Conservation (phyloP, 2,888 invertebrate genomes). For the Pachymerium ferrugineum region DNA sequence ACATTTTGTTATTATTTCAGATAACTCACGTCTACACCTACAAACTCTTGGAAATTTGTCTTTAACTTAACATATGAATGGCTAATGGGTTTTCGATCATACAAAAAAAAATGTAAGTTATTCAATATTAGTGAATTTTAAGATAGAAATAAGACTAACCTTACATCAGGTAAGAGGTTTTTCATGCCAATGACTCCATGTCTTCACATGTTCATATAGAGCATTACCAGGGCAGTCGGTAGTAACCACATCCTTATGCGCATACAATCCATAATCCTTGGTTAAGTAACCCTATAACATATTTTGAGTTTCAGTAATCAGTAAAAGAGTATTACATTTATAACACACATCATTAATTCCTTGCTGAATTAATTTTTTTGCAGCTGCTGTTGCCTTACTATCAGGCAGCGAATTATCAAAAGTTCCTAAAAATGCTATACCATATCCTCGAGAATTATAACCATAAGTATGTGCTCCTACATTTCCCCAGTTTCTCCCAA, state of each 20-base stretch:
- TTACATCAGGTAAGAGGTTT: too few species aligned
- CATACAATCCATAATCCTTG: not conserved
- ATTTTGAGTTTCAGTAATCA: too few species aligned
- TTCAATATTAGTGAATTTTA: too few species aligned
- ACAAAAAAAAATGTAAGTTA: too few species aligned
- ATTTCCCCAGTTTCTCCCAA: conserved; percentile 44
- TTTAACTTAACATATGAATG: too few species aligned
- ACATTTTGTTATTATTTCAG: too few species aligned
- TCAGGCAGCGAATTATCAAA: conserved; percentile 41
- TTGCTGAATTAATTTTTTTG: conserved; percentile 40
- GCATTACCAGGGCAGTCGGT: not conserved
- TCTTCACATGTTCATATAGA: not conserved
- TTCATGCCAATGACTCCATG: not conserved
- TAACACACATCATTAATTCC: not conserved
- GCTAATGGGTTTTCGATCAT: too few species aligned
- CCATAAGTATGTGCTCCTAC: conserved; percentile 44
- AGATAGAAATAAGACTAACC: too few species aligned
- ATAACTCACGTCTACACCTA: too few species aligned
- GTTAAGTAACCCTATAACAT: not conserved
- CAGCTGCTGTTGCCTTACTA: conserved; percentile 39
- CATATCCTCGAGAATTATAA: conserved; percentile 42
- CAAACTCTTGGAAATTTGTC: too few species aligned
- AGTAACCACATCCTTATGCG: not conserved
- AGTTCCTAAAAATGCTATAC: conserved; percentile 44
- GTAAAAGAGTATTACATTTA: too few species aligned